Base-by-base conservation (phyloP, 2,797 vertebrate genomes). In the Catharus ustulatus region DNA sequence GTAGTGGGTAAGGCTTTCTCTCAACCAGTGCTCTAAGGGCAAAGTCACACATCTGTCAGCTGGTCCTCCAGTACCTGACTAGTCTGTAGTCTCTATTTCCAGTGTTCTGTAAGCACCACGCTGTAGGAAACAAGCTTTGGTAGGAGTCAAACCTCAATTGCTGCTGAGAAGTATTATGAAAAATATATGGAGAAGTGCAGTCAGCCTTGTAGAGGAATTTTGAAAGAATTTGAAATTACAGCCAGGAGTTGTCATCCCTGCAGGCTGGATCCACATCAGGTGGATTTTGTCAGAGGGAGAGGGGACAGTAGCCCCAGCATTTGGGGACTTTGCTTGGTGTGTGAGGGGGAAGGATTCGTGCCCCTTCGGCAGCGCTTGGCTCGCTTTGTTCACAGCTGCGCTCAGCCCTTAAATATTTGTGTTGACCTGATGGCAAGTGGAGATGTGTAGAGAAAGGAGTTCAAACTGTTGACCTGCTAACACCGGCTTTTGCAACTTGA, bases 391-490 rank as follows among this genome's bases (percentile, higher is more conserved):
- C 91, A 77, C 87, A 95, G 82, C 91, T 89, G 91, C 1, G 0
- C 84, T 94, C 61, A 89, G 63, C 64, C 79, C 89, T 94, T 84
- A 84, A 94, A 84, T 95, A 72, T 94, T 94, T 95, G 90, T 87
- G 84, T 89, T 89, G 89, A 95, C 89, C 92, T 58, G 81, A 69
- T 80, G 75, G 94, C 89, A 87, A 93, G 78, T 92, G 93, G 89
- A 92, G 90, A 85, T 89, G 86, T 79, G 83, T 79, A 84, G 90
- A 92, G 93, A 93, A 91, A 89, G 40, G 75, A 93, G 78, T 95
- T 94, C 90, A 94, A 90, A 87, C 90, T 94, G 81, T 87, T 96
- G 92, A 92, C 82, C 87, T 96, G 90, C 89, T 87, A 89, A 84
- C 75, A 64, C 64, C 13, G 54, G 54, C 94, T 85, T 94, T 93